Conservation (phyloP, 2,888 invertebrate species). For the Tinea trinotella region DNA sequence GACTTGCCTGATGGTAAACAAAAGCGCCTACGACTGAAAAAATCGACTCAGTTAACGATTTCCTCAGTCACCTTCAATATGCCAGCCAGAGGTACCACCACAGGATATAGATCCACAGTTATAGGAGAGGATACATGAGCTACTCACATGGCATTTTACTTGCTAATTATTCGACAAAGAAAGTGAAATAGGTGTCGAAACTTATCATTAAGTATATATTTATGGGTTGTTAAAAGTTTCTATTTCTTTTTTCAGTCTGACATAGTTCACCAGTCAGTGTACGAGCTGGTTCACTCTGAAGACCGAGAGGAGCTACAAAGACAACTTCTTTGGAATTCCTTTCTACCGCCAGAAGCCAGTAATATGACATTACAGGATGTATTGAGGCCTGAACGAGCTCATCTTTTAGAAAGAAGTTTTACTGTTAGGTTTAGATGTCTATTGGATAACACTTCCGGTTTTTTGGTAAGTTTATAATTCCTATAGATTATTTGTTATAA, state of each 20-base stretch:
- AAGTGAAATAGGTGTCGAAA: too few species aligned
- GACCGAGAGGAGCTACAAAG: slow-evolving; percentile 97
- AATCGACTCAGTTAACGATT: too few species aligned
- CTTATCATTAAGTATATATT: too few species aligned
- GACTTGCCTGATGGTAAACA: too few species aligned
- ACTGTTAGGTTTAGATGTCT: slow-evolving; percentile 99
- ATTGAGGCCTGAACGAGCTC: slow-evolving; percentile 88
- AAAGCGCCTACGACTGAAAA: too few species aligned
- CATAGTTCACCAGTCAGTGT: slow-evolving; percentile 99
- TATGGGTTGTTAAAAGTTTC: too few species aligned
- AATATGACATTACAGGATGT: slow-evolving; percentile 87
- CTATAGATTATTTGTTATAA: not conserved
- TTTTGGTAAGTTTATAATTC: slow-evolving; percentile 92
- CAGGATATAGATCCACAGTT: too few species aligned
- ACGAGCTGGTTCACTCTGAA: slow-evolving; percentile 98
- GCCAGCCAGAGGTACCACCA: too few species aligned
- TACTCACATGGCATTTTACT: too few species aligned
- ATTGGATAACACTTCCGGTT: slow-evolving; percentile 99
- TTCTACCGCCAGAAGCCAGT: slow-evolving; percentile 84
- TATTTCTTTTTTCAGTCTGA: slow-evolving; percentile 88
- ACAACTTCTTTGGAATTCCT: slow-evolving; percentile 95
- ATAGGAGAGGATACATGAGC: too few species aligned
- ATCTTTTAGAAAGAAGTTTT: slow-evolving; percentile 95
- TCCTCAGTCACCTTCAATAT: too few species aligned
- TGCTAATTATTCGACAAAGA: too few species aligned